Conservation (phyloP, 2,113 vertebrate species). For the Pristiophorus japonicus region DNA sequence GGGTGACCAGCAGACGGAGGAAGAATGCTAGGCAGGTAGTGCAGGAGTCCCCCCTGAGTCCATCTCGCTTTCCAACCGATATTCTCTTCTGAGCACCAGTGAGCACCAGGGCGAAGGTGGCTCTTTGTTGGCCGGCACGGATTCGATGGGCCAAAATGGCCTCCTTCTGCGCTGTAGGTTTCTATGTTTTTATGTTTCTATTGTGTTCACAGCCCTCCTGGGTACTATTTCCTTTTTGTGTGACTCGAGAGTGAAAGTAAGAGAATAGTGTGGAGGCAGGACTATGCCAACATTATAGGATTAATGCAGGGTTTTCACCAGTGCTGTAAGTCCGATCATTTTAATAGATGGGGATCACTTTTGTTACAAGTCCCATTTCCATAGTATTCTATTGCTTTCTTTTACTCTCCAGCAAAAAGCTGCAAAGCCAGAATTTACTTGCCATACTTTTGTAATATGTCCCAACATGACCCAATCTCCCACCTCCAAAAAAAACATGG, state of each 20-base stretch:
- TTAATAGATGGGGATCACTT: neutral
- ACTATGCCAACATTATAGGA: neutral
- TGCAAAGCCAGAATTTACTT: neutral
- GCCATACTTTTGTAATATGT: neutral
- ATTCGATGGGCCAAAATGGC: no score
- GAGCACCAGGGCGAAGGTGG: no score
- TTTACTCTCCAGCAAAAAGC: neutral
- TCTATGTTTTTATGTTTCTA: no score
- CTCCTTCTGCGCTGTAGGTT: no score
- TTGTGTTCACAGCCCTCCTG: neutral
- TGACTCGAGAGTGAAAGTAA: neutral
- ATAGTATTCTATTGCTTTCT: neutral
- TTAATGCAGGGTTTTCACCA: slow-evolving; percentile 19
- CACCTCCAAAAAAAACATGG: neutral
- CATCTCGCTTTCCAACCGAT: no score
- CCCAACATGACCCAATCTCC: neutral
- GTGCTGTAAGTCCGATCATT: neutral
- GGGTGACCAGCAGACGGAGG: no score
- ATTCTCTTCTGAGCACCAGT: no score
- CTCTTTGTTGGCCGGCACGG: no score
- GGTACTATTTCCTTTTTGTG: neutral
- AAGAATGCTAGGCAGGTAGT: no score
- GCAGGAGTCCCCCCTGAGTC: no score
- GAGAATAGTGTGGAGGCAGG: neutral
- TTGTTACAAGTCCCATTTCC: neutral